Evolutionary conservation across 2,113 vertebrate genomes (phyloP).

Genomic region (Stegastes partitus): DNA sequence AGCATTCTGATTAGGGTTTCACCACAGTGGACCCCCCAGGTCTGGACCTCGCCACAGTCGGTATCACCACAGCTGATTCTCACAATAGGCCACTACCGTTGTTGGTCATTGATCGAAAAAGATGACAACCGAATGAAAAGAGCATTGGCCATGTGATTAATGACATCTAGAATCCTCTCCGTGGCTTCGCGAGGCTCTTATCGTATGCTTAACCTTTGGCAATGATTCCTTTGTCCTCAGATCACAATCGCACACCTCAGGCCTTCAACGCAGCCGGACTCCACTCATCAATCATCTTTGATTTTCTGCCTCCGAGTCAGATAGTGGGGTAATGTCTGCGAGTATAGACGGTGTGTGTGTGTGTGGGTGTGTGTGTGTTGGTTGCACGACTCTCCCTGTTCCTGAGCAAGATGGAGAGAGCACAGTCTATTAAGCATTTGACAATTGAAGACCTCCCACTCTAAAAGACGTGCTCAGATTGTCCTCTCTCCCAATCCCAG

Average conservation of each 20-base stretch:
- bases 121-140: conserved; percentile 52
- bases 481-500: conserved; percentile 63
- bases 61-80: conserved; percentile 29
- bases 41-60: neutral
- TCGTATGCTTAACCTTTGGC: conserved; percentile 67
- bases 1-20: neutral
- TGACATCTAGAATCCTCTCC: conserved; percentile 49
- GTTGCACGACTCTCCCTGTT: conserved; percentile 8
- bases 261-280: conserved; percentile 68
- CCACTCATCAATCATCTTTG: conserved; percentile 80
- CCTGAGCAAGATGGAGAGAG: conserved; percentile 70
- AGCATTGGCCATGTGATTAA: conserved; percentile 63
- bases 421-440: conserved; percentile 82
- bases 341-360: conserved; percentile 22
- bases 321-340: conserved; percentile 37
- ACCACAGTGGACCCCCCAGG: neutral
- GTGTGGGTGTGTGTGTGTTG: conserved; percentile 29
- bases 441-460: conserved; percentile 83
- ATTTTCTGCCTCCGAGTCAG: conserved; percentile 81
- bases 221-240: conserved; percentile 65
- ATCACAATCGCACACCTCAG: conserved; percentile 76
- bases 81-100: conserved; percentile 4
- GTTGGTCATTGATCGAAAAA: conserved; percentile 41
- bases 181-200: conserved; percentile 48
- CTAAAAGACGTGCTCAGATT: conserved; percentile 74